A percentile compares a stretch with the other conserved stretches of the same genome.
phyloP scores from a whole-genome alignment of 2,888 invertebrate genomes.

The Ametastegia equiseti region DNA sequence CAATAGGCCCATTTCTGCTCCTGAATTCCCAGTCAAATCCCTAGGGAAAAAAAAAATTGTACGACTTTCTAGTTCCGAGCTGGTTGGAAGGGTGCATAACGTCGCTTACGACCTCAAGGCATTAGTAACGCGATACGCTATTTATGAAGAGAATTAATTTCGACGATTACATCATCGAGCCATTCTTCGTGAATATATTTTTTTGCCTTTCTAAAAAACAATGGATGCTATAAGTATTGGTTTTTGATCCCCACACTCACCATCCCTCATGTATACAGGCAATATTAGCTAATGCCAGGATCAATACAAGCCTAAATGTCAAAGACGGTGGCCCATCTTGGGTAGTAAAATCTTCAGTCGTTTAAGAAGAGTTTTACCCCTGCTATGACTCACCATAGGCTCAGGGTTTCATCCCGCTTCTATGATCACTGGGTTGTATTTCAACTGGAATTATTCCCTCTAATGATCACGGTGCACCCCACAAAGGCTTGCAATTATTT shows the following conservation, averaged over 20 bases:
- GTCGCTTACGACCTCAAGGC: too few relatives aligned
- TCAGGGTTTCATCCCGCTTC: background rate
- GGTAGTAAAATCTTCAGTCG: background rate
- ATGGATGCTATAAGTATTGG: background rate
- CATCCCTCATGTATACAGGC: background rate
- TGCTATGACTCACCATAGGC: background rate
- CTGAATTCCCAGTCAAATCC: too few relatives aligned
- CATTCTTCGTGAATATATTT: too few relatives aligned
- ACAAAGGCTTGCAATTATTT: background rate
- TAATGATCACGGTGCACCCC: background rate
- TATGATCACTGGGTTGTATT: too few relatives aligned
- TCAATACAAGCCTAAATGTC: background rate
- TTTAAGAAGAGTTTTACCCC: background rate
- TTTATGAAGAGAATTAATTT: too few relatives aligned
- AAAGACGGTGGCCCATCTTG: background rate
- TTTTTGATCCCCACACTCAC: background rate
- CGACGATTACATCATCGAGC: too few relatives aligned
- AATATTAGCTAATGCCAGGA: constrained; percentile 18
- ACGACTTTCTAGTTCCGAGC: too few relatives aligned
- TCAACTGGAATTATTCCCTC: background rate
- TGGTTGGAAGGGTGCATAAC: too few relatives aligned
- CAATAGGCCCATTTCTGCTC: too few relatives aligned
- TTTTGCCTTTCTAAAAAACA: too few relatives aligned
- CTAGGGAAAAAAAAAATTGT: too few relatives aligned
- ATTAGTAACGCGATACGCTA: too few relatives aligned